A percentile compares a stretch with the other conserved stretches of the same genome.
These are phyloP conservation scores for Remorina albescens DNA, from an alignment of 2,797 vertebrate species.

Conservation along the genomic window DNA sequence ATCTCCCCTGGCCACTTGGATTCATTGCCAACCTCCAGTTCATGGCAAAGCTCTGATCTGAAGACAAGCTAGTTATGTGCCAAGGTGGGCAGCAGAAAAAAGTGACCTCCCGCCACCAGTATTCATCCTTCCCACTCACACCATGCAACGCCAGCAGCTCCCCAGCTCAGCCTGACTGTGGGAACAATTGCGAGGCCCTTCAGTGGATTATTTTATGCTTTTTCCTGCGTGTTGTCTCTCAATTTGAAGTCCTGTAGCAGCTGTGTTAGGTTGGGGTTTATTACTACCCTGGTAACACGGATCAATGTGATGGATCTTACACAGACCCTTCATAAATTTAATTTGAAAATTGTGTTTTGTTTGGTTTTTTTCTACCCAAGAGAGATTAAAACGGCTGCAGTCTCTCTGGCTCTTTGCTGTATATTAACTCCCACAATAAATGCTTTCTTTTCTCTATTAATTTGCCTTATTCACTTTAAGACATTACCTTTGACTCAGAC, in stretches of 20 bases:
- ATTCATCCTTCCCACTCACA: conserved; percentile 64
- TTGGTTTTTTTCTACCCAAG: not conserved
- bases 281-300: not conserved
- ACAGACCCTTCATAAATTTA: not conserved
- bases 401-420: not conserved
- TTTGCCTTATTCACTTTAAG: not conserved
- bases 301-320: conserved; percentile 7
- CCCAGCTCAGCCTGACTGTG: conserved; percentile 53
- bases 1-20: conserved; percentile 85
- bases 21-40: conserved; percentile 79
- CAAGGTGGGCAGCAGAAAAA: conserved; percentile 83
- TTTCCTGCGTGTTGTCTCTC: conserved; percentile 33
- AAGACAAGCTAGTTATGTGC: conserved; percentile 80
- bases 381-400: not conserved
- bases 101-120: conserved; percentile 68
- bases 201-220: conserved; percentile 55
- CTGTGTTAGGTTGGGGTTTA: conserved; percentile 12
- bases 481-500: not conserved
- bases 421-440: not conserved
- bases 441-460: not conserved
- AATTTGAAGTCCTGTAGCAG: conserved; percentile 28
- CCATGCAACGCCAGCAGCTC: conserved; percentile 50
- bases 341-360: not conserved
- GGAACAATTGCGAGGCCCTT: conserved; percentile 59
- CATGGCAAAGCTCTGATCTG: conserved; percentile 83